Conservation (phyloP, 2,797 vertebrate genomes). For the Chiloscyllium punctatum region DNA sequence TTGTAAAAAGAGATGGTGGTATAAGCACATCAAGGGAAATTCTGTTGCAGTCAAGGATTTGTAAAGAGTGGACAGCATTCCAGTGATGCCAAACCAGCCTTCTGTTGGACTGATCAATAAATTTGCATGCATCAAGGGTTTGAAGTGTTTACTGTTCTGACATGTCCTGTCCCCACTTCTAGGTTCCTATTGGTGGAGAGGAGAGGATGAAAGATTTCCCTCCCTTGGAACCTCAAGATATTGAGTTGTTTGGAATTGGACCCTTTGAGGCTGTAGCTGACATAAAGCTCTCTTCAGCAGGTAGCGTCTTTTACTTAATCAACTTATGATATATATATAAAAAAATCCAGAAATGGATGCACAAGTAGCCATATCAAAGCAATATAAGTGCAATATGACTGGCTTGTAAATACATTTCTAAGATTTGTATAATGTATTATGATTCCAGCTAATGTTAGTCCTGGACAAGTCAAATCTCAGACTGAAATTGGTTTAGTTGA, state of each 20-base stretch:
- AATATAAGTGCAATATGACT: neutral
- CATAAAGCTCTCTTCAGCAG: slow-evolving; percentile 83
- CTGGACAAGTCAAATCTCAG: too few species aligned
- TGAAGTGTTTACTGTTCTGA: neutral
- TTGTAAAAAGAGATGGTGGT: neutral
- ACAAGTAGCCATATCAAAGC: neutral
- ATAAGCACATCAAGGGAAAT: neutral
- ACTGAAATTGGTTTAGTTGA: too few species aligned
- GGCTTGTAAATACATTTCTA: neutral
- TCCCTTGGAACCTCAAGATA: slow-evolving; percentile 64
- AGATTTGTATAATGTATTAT: neutral
- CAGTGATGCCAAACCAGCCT: neutral
- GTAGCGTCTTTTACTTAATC: slow-evolving; percentile 51
- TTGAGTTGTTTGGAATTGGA: slow-evolving; percentile 66
- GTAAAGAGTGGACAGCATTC: neutral
- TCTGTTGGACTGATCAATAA: neutral
- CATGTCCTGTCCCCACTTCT: slow-evolving; percentile 36
- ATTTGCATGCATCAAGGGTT: neutral
- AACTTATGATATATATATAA: neutral
- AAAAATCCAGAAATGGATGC: neutral
- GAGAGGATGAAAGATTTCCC: slow-evolving; percentile 82
- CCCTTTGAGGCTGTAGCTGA: slow-evolving; percentile 68
- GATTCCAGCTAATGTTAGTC: too few species aligned
- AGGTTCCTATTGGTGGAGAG: slow-evolving; percentile 81
- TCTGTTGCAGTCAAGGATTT: neutral